phyloP scores from a whole-genome alignment of 2,113 vertebrate genomes.

The Vireo altiloquus region DNA sequence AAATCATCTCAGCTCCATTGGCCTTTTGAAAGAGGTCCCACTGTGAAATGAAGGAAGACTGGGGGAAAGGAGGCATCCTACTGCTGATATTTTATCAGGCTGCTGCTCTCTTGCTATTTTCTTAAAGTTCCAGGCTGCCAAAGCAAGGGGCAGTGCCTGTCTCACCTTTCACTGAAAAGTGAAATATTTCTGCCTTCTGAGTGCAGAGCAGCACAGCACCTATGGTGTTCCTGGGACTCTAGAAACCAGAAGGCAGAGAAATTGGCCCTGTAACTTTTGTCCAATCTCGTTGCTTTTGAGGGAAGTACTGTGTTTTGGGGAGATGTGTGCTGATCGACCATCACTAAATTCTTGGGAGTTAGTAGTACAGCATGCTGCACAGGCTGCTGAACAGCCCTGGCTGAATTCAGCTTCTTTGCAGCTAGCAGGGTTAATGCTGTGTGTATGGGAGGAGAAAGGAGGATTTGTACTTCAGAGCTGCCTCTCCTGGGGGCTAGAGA shows the following conservation, averaged over 20 bases:
- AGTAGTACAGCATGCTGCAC: fast-evolving
- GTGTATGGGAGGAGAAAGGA: not conserved
- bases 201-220: not conserved
- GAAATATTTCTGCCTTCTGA: not conserved
- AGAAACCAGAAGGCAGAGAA: not conserved
- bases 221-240: not conserved
- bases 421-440: not conserved
- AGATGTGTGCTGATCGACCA: not conserved
- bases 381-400: not conserved
- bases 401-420: not conserved
- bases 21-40: not conserved
- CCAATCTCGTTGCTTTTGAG: not conserved
- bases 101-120: not conserved
- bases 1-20: not conserved
- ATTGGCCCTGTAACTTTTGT: not conserved
- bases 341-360: not conserved
- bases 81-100: not conserved
- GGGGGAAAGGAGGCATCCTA: not conserved
- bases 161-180: not conserved
- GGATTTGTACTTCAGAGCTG: not conserved
- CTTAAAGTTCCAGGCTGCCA: not conserved
- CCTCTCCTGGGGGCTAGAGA: not conserved
- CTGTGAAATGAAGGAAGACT: not conserved
- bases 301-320: not conserved
- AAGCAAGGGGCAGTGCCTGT: not conserved